These are phyloP conservation scores for Ephialtes manifestator DNA, from an alignment of 2,888 invertebrate species.

Conservation along the genomic window DNA sequence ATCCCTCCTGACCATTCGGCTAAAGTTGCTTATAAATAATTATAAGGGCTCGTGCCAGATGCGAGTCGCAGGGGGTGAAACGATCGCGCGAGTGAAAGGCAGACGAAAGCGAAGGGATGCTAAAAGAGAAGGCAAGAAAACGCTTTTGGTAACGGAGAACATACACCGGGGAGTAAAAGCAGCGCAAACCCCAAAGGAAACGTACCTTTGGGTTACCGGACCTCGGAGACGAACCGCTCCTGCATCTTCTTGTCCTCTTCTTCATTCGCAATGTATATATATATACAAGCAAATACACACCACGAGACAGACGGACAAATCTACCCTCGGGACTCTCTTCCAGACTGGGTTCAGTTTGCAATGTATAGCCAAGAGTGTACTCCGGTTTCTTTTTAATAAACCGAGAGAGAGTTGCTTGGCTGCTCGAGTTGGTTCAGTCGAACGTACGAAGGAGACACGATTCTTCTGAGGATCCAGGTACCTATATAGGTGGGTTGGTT, in stretches of 20 bases:
- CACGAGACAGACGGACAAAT: constrained; percentile 40
- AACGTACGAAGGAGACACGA: constrained; percentile 39
- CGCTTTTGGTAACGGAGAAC: constrained; percentile 3
- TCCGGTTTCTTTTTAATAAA: constrained; percentile 71
- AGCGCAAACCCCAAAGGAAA: constrained; percentile 36
- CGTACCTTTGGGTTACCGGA: constrained; percentile 44
- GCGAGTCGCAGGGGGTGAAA: constrained; percentile 69
- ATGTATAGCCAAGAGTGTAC: constrained; percentile 43
- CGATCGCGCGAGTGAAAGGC: constrained; percentile 55
- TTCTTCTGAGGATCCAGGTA: constrained; percentile 58
- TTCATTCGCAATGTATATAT: constrained; percentile 10
- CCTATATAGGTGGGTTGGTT: constrained; percentile 10
- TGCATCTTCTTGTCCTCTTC: constrained; percentile 12
- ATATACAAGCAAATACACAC: background rate
- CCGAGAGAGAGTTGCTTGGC: constrained; percentile 53
- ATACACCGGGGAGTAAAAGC: constrained; percentile 30
- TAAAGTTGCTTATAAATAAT: constrained; percentile 74
- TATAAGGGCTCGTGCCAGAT: constrained; percentile 74
- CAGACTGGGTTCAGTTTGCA: constrained; percentile 47
- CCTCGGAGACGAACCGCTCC: constrained; percentile 21
- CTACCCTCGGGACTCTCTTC: constrained; percentile 58
- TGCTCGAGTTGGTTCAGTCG: constrained; percentile 56
- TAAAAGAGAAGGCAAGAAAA: constrained; percentile 25
- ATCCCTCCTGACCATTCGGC: constrained; percentile 47
- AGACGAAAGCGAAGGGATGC: constrained; percentile 21